phyloP scores from a whole-genome alignment of 2,797 vertebrate species.

The Danio albolineatus region DNA sequence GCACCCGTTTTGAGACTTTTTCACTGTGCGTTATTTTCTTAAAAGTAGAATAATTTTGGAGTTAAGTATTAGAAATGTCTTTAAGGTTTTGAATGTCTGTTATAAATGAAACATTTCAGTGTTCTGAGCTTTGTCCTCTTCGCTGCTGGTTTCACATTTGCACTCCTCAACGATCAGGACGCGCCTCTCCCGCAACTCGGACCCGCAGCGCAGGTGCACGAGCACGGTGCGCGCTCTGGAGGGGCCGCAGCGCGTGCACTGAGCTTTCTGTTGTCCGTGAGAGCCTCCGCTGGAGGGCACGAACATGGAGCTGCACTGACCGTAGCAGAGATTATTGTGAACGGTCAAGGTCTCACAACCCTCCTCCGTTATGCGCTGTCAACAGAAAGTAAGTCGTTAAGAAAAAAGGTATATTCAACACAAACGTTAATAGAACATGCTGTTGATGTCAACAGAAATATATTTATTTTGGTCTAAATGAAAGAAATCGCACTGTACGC shows the following conservation, averaged over 20 bases:
- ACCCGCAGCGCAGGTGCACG: conserved; percentile 74
- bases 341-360: conserved; percentile 75
- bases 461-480: neutral
- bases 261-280: conserved; percentile 53
- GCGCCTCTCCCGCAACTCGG: conserved; percentile 62
- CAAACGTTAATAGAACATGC: no score
- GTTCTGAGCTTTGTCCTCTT: conserved; percentile 65
- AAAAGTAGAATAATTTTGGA: no score
- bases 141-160: conserved; percentile 77
- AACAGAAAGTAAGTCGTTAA: conserved; percentile 47
- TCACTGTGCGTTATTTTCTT: no score
- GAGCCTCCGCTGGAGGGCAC: conserved; percentile 73
- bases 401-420: no score
- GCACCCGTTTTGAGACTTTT: no score
- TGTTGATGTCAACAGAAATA: neutral
- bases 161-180: conserved; percentile 83
- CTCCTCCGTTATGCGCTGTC: conserved; percentile 75
- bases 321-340: conserved; percentile 82
- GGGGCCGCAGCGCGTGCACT: conserved; percentile 80
- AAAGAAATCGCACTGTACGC: neutral
- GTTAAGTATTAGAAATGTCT: neutral
- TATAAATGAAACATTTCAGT: conserved; percentile 56
- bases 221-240: conserved; percentile 66
- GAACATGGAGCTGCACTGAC: conserved; percentile 83
- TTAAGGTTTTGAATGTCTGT: neutral